Percentiles rank a stretch among this genome's conserved stretches.
Evolutionary conservation across 2,888 invertebrate species (phyloP).

Genomic region (Polia nebulosa): DNA sequence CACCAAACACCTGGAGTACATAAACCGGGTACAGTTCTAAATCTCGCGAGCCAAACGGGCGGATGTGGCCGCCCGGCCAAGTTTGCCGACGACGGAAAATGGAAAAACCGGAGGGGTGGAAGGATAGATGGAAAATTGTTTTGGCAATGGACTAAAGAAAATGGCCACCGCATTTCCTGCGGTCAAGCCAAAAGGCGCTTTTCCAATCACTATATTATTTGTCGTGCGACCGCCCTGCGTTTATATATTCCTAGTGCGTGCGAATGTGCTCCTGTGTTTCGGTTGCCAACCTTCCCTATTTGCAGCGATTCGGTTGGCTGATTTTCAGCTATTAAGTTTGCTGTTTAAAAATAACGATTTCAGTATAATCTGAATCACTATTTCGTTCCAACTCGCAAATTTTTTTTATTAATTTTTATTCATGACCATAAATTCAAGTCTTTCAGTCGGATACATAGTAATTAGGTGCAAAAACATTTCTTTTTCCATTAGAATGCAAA

Average conservation of each 20-base stretch:
- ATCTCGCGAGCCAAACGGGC: constrained; percentile 75
- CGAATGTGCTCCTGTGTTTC: constrained; percentile 59
- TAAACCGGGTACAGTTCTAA: constrained; percentile 75
- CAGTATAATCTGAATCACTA: constrained; percentile 1
- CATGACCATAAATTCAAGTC: no score
- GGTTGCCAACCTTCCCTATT: constrained; percentile 64
- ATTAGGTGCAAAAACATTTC: no score
- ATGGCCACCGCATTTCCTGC: constrained; percentile 82
- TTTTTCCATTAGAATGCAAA: no score
- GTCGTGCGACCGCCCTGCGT: constrained; percentile 70
- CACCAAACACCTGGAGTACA: constrained; percentile 62
- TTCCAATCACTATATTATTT: constrained; percentile 82
- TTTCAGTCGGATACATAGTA: no score
- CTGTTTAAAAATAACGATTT: constrained; percentile 42
- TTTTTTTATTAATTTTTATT: no score
- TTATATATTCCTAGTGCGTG: constrained; percentile 81
- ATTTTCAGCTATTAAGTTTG: constrained; percentile 60
- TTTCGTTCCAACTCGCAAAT: neutral
- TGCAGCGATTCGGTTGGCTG: constrained; percentile 58
- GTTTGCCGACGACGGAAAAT: constrained; percentile 83
- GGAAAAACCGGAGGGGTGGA: constrained; percentile 77
- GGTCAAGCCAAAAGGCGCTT: constrained; percentile 78
- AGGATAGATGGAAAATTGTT: constrained; percentile 80
- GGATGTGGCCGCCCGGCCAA: constrained; percentile 79
- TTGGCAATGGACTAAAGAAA: constrained; percentile 90